These are phyloP conservation scores for Epistrophe grossulariae DNA, from an alignment of 2,888 invertebrate genomes.

Conservation along the genomic window DNA sequence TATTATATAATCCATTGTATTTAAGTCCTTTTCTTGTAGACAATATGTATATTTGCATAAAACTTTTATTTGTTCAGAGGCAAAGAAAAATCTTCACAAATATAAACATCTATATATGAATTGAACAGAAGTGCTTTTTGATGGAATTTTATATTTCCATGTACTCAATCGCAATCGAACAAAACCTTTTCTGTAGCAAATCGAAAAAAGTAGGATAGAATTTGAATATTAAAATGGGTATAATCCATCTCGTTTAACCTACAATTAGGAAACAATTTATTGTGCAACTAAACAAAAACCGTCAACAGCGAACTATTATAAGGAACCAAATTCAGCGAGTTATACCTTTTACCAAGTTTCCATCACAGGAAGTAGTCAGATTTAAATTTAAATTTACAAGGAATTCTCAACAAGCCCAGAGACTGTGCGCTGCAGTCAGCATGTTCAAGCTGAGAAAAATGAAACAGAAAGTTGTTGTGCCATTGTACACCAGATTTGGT, in stretches of 20 bases:
- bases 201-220: constrained; percentile 1
- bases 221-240: constrained; percentile 13
- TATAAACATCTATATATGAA: neutral
- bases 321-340: constrained; percentile 2
- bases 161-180: neutral
- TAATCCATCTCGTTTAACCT: constrained; percentile 30
- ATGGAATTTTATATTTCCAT: neutral
- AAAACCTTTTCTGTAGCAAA: neutral
- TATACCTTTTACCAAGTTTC: neutral
- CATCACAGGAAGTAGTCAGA: constrained; percentile 40
- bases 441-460: constrained; percentile 27
- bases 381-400: constrained; percentile 31
- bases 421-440: neutral
- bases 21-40: too few relatives aligned
- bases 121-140: neutral
- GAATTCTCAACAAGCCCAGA: constrained; percentile 12
- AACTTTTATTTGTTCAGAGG: too few relatives aligned
- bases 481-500: constrained; percentile 32
- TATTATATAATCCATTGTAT: too few relatives aligned
- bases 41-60: too few relatives aligned
- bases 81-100: neutral
- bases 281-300: constrained; percentile 9
- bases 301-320: neutral
- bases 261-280: constrained; percentile 38
- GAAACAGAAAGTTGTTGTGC: constrained; percentile 35